phyloP scores from a whole-genome alignment of 1,140 invertebrate species.

The Bombus huntii region DNA sequence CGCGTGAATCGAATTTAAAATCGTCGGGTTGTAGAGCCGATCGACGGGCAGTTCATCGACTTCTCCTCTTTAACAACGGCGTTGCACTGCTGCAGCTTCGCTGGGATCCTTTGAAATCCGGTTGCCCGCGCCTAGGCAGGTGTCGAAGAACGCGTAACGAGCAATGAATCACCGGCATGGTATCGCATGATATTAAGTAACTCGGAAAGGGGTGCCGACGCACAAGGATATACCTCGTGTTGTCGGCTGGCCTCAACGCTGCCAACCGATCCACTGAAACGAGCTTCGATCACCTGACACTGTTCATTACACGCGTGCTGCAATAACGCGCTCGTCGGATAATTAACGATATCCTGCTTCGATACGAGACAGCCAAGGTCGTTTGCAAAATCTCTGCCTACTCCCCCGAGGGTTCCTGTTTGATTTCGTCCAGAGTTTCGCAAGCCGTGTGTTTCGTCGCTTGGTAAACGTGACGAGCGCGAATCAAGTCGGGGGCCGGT shows the following conservation, averaged over 20 bases:
- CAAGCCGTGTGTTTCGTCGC: background rate
- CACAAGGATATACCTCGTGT: slow-evolving; percentile 48
- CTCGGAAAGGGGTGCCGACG: slow-evolving; percentile 54
- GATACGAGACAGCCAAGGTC: background rate
- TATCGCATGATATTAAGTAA: slow-evolving; percentile 54
- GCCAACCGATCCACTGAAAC: slow-evolving; percentile 65
- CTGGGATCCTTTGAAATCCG: slow-evolving; percentile 8
- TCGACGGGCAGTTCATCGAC: slow-evolving; percentile 22
- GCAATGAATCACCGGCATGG: slow-evolving; percentile 44
- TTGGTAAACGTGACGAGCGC: background rate
- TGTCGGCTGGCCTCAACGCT: slow-evolving; percentile 47
- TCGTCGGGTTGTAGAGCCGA: background rate
- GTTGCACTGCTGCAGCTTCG: background rate
- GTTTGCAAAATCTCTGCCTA: slow-evolving; percentile 20
- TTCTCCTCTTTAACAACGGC: background rate
- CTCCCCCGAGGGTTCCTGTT: background rate
- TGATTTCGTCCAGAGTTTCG: background rate
- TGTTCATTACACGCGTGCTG: slow-evolving; percentile 62
- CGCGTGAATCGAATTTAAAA: slow-evolving; percentile 27
- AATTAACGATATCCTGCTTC: slow-evolving; percentile 68
- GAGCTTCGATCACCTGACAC: slow-evolving; percentile 70
- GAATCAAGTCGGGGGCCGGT: slow-evolving; percentile 20
- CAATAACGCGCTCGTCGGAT: slow-evolving; percentile 53
- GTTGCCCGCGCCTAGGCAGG: slow-evolving; percentile 26
- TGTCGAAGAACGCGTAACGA: slow-evolving; percentile 53